These are phyloP conservation scores for Propsilocerus akamusi DNA, from an alignment of 1,140 invertebrate species.

Conservation along the genomic window DNA sequence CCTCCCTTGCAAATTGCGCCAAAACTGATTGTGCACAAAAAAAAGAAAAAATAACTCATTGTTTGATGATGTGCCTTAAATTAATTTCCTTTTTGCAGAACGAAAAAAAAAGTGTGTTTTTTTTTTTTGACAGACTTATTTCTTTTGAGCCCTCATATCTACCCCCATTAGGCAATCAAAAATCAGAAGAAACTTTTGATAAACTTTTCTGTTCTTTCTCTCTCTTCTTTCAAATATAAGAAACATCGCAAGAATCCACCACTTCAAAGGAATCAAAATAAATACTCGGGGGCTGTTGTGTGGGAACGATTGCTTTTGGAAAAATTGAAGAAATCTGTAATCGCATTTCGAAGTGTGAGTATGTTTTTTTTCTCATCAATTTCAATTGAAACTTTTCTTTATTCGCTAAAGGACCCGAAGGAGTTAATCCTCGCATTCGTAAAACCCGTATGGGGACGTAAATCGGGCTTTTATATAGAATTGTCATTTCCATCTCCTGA, in stretches of 20 bases:
- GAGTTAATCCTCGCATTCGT: neutral
- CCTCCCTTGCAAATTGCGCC: too few relatives aligned
- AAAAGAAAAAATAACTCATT: too few relatives aligned
- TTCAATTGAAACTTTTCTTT: neutral
- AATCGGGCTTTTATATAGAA: neutral
- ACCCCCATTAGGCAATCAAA: too few relatives aligned
- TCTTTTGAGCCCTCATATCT: too few relatives aligned
- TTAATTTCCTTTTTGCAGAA: too few relatives aligned
- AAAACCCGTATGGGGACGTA: neutral
- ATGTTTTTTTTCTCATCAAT: neutral
- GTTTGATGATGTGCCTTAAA: too few relatives aligned
- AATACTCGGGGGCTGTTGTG: conserved; percentile 58
- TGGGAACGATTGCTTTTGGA: conserved; percentile 64
- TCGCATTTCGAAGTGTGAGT: conserved; percentile 44
- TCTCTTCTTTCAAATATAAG: conserved; percentile 27
- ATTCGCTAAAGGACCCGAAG: neutral
- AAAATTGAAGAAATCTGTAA: conserved; percentile 53
- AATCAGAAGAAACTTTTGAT: too few relatives aligned
- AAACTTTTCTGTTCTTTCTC: neutral
- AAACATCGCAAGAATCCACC: conserved; percentile 50
- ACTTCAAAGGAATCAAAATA: conserved; percentile 53
- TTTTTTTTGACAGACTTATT: too few relatives aligned
- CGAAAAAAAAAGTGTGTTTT: too few relatives aligned
- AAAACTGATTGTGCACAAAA: too few relatives aligned
- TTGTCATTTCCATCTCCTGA: neutral